Base-by-base conservation (phyloP, 2,797 vertebrate genomes). In the Smutsia gigantea region DNA sequence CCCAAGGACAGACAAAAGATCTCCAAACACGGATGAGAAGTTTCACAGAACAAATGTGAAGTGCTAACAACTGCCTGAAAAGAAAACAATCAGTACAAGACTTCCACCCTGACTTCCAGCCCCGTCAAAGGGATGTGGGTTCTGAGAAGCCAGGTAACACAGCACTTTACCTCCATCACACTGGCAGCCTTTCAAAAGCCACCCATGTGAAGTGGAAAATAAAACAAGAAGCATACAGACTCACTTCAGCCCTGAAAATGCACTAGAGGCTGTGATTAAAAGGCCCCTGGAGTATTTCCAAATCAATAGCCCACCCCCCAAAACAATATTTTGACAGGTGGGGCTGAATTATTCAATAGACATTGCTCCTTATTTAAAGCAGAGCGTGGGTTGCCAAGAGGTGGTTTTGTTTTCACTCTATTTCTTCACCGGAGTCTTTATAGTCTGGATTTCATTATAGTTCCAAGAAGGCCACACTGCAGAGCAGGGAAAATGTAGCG, bases 301-400 rank as follows among this genome's bases (percentile, higher is more conserved):
- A 87, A 90, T 78, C 87, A 93, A 86, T 46, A 85, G 87, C 93
- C 93, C 94, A 87, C 64, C 90, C 79, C 55, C 42, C 42, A 29
- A 25, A 74, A 95, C 71, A 97, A 96, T 96, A 97, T 97, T 97
- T 92, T 96, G 95, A 97, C 97, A 97, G 77, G 75, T 4, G 0
- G 83, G 89, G 72, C 66, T 72, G 77, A 82, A 17, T 90, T 55
- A 90, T 37, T 96, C 93, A 89, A n/a, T 53, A 92, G 93, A 77
- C 53, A 2, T 0, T 4, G 68, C 90, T 84, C 63, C 31, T 79
- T 68, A 89, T 34, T 96, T 86, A 96, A 94, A 77, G 88, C 64
- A 53, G 84, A 79, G 86, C 5, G 69, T 95, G 95, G 93, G 94
- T 3, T 92, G 87, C 49, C 42, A 93, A 79, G 94, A 68, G 69